Evolutionary conservation across 2,797 vertebrate species (phyloP).

Genomic region (Macropodus opercularis): DNA sequence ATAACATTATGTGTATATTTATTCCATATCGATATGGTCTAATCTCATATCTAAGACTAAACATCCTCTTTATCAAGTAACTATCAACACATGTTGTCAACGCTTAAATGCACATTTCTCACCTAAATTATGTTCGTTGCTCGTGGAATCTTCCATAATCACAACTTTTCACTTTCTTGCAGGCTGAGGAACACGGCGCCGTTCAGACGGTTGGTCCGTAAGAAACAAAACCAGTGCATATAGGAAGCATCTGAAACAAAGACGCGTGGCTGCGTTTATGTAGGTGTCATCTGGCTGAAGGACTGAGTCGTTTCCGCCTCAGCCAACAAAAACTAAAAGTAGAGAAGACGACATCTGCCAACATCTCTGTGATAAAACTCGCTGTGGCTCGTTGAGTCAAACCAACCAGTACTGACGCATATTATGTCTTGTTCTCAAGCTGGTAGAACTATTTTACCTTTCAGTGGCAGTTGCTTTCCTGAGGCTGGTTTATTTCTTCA

Average conservation of each 20-base stretch:
- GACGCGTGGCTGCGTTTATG: too few relatives aligned
- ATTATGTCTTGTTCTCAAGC: conserved; percentile 14
- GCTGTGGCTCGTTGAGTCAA: conserved; percentile 45
- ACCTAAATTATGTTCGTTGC: conserved; percentile 6
- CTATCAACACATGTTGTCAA: too few relatives aligned
- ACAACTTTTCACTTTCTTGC: background rate
- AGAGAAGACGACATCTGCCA: conserved; percentile 40
- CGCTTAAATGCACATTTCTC: too few relatives aligned
- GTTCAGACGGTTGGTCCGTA: conserved; percentile 48
- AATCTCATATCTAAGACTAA: too few relatives aligned
- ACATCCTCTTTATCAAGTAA: too few relatives aligned
- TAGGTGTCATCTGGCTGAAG: conserved; percentile 23
- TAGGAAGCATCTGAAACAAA: conserved; percentile 18
- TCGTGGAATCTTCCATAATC: background rate
- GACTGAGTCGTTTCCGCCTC: conserved; percentile 24
- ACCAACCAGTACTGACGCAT: conserved; percentile 3
- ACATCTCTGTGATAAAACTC: too few relatives aligned
- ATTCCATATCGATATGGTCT: too few relatives aligned
- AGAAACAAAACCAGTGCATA: too few relatives aligned
- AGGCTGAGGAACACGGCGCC: conserved; percentile 48
- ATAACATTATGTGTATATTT: too few relatives aligned
- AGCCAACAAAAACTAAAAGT: conserved; percentile 23
- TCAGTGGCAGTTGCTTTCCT: conserved; percentile 27
- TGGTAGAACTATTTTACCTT: conserved; percentile 33
- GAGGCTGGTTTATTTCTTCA: conserved; percentile 23